These are phyloP conservation scores for Carassius auratus DNA, from an alignment of 2,113 vertebrate species.

Conservation along the genomic window DNA sequence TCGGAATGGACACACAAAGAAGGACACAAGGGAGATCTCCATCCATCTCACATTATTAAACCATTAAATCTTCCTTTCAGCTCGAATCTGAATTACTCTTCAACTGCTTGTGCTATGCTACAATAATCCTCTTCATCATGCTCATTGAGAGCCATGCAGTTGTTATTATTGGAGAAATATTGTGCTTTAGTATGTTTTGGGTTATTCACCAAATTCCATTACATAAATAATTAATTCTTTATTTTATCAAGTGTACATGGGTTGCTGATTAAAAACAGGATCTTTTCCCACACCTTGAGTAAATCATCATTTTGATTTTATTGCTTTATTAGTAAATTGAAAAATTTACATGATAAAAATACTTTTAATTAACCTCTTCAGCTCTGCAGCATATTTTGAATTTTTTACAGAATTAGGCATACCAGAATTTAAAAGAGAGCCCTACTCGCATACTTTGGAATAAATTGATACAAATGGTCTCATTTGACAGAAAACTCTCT, in stretches of 20 bases:
- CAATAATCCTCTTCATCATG: slow-evolving; percentile 31
- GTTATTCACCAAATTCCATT: not conserved
- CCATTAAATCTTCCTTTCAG: slow-evolving; percentile 48
- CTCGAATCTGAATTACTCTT: slow-evolving; percentile 44
- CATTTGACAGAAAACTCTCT: too few species aligned
- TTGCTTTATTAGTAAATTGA: not conserved
- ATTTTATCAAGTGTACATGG: not conserved
- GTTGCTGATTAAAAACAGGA: not conserved
- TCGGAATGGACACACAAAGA: not conserved
- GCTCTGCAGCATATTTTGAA: too few species aligned
- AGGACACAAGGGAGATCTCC: slow-evolving; percentile 2
- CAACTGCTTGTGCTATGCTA: slow-evolving; percentile 13
- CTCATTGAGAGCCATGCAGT: not conserved
- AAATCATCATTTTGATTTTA: not conserved
- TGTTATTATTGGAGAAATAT: not conserved
- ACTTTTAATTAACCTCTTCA: not conserved
- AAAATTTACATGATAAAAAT: not conserved
- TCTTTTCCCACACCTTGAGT: not conserved
- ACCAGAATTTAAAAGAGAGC: too few species aligned
- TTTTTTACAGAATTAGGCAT: too few species aligned
- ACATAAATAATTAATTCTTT: not conserved
- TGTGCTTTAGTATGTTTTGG: not conserved
- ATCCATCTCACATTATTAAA: slow-evolving; percentile 35
- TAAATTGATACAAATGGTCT: too few species aligned
- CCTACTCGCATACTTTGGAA: too few species aligned